Base-by-base conservation (phyloP, 2,888 invertebrate species). In the Mythimna pallens region DNA sequence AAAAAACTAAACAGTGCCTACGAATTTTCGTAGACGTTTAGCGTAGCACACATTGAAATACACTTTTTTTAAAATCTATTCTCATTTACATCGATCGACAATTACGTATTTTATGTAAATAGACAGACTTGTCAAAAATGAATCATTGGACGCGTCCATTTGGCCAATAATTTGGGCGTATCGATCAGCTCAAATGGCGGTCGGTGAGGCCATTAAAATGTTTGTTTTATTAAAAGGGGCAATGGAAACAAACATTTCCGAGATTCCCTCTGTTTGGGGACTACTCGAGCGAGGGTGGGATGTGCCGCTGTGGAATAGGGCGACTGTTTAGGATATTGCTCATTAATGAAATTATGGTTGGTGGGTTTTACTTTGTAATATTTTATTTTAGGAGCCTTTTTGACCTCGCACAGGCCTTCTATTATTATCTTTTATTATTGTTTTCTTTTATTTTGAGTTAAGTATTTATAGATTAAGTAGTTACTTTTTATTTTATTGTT, bases 221-320 rank as follows among this genome's bases (percentile, higher is more conserved):
- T 94, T 94, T 94, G 93, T 90, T 94, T 90, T 91, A 92, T 94
- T 94, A 94, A 93, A 94, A 94, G 94, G 88, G 93, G 90, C 92
- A 91, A 88, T 89, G 89, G 90, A 90, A 90, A 92, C 92, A 93
- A 93, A 93, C 92, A 92, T 85, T 83, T 79, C 82, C 72, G 80
- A 88, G 88, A 86, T 86, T 79, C 89, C 90, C 90, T 90, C 83
- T 93, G 91, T 93, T 92, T 93, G 90, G 88, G 83, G 82, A 89
- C 89, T 89, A 88, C 90, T 91, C 88, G 88, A 89, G 80, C 88
- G 88, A 89, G 80, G 79, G 81, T 82, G 82, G 82, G 75, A 71
- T 78, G 75, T 84, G 74, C 78, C 77, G 73, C 17, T 5, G 17
- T 8, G 9, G 67, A 72, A 70, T 58, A 62, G 84, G 73, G 78